Percentiles rank a stretch among this genome's conserved stretches.
Conservation (phyloP, 1,140 invertebrate genomes). For the Trichoplusia ni region DNA sequence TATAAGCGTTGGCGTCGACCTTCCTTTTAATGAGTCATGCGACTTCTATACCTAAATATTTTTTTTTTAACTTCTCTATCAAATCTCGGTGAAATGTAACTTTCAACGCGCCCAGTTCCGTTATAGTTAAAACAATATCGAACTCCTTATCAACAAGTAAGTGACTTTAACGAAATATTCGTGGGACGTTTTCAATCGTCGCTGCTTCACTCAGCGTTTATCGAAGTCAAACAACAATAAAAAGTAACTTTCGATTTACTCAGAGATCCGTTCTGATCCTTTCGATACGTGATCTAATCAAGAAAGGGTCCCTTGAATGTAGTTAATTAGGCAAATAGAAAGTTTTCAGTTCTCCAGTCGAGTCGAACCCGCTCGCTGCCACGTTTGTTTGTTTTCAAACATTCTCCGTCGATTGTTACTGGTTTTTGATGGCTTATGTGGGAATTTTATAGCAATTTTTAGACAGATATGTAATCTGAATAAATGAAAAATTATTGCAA, state of each 20-base stretch:
- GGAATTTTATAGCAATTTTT: too few species aligned
- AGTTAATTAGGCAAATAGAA: conserved; percentile 74
- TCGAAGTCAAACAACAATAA: conserved; percentile 57
- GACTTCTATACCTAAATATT: too few species aligned
- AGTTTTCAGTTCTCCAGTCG: conserved; percentile 49
- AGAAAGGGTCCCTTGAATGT: conserved; percentile 62
- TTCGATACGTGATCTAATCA: conserved; percentile 71
- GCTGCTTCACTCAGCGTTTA: conserved; percentile 42
- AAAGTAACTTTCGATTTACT: conserved; percentile 60
- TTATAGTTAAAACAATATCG: too few species aligned
- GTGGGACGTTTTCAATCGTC: conserved; percentile 28
- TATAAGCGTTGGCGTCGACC: too few species aligned
- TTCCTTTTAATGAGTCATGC: too few species aligned
- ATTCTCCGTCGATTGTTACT: conserved; percentile 43
- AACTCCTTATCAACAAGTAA: too few species aligned
- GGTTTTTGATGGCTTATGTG: neutral
- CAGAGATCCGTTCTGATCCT: conserved; percentile 56
- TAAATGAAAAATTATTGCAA: too few species aligned
- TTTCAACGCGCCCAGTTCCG: too few species aligned
- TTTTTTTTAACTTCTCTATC: too few species aligned
- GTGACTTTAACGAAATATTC: neutral
- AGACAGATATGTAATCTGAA: too few species aligned
- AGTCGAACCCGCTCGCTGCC: conserved; percentile 32
- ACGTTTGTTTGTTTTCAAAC: conserved; percentile 57
- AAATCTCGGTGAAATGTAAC: too few species aligned